These are phyloP conservation scores for Dolichoris vasculosae DNA, from an alignment of 1,140 invertebrate genomes.

Conservation along the genomic window DNA sequence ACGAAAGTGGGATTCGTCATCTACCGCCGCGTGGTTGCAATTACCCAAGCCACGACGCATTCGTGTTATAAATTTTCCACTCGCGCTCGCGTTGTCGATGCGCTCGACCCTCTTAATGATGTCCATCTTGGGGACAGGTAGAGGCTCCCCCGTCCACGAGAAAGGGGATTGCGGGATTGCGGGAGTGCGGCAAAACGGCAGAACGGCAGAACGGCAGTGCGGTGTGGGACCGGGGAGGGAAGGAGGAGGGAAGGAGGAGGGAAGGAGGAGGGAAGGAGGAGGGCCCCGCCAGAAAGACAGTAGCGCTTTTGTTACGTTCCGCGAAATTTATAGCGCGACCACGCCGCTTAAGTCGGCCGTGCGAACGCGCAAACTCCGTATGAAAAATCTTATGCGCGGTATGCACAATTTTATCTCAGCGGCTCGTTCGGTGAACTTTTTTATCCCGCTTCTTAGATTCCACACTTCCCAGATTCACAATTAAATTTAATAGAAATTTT, in stretches of 20 bases:
- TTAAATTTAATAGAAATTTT: no score
- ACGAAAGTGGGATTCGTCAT: conserved; percentile 47
- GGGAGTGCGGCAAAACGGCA: no score
- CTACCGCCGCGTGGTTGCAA: conserved; percentile 29
- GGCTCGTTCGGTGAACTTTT: not conserved
- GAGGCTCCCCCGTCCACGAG: not conserved
- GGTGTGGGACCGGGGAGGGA: not conserved
- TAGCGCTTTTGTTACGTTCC: conserved; percentile 12
- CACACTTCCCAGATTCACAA: no score
- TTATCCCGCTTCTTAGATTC: not conserved
- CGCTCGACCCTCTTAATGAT: conserved; percentile 44
- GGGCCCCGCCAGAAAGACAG: not conserved
- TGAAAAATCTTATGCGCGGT: not conserved
- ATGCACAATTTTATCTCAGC: not conserved
- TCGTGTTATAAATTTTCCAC: not conserved
- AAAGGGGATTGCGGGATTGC: not conserved
- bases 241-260: not conserved
- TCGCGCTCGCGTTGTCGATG: conserved; percentile 19
- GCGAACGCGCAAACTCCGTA: not conserved
- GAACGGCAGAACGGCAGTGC: no score
- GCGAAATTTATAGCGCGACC: not conserved
- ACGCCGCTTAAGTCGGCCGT: not conserved
- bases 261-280: not conserved
- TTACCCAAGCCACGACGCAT: conserved; percentile 7
- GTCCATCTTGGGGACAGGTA: conserved; percentile 44